Evolutionary conservation across 2,888 invertebrate species (phyloP).

Genomic region (Balanococcus diminutus): DNA sequence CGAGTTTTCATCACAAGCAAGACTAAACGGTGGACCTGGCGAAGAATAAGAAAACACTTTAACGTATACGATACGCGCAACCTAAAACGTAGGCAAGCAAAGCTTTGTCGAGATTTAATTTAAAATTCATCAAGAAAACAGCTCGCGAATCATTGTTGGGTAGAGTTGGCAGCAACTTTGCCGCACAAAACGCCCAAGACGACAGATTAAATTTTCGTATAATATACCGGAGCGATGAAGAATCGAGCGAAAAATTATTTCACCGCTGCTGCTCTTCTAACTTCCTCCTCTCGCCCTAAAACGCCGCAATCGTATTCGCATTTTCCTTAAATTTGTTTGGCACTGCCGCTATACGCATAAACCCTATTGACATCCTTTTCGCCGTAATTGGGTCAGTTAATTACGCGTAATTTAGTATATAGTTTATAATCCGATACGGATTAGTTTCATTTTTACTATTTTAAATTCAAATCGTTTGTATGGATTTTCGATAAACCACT

Average conservation of each 20-base stretch:
- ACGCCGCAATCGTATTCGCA: background rate
- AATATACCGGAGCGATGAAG: background rate
- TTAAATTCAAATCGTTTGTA: background rate
- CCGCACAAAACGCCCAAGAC: background rate
- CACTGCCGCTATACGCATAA: background rate
- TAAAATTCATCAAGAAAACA: constrained; percentile 14
- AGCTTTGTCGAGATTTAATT: background rate
- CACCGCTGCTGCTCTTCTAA: background rate
- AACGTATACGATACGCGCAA: too few species aligned
- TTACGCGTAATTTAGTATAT: background rate
- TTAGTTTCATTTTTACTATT: background rate
- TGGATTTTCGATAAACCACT: background rate
- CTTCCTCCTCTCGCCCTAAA: background rate
- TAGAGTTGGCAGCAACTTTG: constrained; percentile 14
- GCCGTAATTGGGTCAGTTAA: background rate
- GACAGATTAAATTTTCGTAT: constrained; percentile 26
- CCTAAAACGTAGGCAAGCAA: background rate
- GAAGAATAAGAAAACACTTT: background rate
- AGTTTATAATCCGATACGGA: background rate
- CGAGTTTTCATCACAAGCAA: background rate
- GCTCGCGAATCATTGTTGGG: constrained; percentile 21
- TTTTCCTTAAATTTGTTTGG: background rate
- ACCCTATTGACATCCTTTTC: background rate
- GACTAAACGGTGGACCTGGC: background rate
- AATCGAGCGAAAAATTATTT: constrained; percentile 23